Evolutionary conservation across 2,888 invertebrate genomes (phyloP), one percentile per base, ranked within the genome.

Genomic region (Chironomus riparius): DNA sequence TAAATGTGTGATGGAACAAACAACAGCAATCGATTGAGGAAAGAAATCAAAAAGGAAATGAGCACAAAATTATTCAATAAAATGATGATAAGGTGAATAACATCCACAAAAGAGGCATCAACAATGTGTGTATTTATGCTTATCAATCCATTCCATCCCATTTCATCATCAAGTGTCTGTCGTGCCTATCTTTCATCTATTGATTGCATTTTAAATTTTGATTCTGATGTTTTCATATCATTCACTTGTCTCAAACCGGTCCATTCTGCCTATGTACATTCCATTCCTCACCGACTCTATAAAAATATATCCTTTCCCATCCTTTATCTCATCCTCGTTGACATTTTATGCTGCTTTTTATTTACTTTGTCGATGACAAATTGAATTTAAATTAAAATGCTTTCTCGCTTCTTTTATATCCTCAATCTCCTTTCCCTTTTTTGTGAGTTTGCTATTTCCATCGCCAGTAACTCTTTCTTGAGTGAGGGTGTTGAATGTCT

Each of bases 321-420:
- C 56, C 56, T 56, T 56, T 18, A 56, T 56, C 56, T 56, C 56
- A 56, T 56, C 56, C 56, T 56, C 56, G 56, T 56, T 56, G 56
- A 56, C 56, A 56, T 56, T 56, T 56, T 3, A 3, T 56, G 56
- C 56, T 18, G 56, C 56, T 47, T 50, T 73, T 73, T 73, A 71
- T 71, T 71, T 71, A 47, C 73, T 68, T 73, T 73, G 18, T 7
- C 21, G 68, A 74, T 74, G 74, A 74, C 74, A 74, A 74, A 74
- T 74, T 68, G 74, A 65, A 74, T 74, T 74, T 74, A 74, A 74
- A 74, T 74, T 74, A 74, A 74, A 74, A 74, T 38, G 68, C 38
- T 74, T 50, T 28, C 68, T 74, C 62, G 13, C 18, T 68, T 68
- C 68, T 62, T 68, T 48, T 62, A 56, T 47, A 68, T 65, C 65